Evolutionary conservation across 23 tunicate genomes (phyloP), one percentile per base, ranked within the genome.

Genomic region (Corella eumyota): DNA sequence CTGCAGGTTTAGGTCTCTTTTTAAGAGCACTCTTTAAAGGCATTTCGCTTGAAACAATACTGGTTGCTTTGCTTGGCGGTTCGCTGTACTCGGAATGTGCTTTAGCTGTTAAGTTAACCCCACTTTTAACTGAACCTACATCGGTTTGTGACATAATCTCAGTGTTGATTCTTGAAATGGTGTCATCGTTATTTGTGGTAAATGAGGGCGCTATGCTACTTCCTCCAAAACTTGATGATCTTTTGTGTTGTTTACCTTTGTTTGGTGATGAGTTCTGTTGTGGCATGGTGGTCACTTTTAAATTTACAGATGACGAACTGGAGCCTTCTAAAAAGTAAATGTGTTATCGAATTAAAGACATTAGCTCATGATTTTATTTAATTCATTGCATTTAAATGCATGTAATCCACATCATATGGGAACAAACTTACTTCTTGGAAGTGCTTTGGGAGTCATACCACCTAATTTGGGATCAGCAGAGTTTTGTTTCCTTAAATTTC

Each of bases 11-110:
- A 23, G 71, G 80, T 30, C 11, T 22, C 67, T 76, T 76, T 61
- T 76, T 76, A 29, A 76, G 74, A 20, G 74, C 83, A 36, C 83
- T 67, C 62, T 76, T 76, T 19, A 76, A 68, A n/a, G 83, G 83
- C 46, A 49, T 52, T 22, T 67, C 83, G 31, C 52, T 34, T 11
- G 73, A 66, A 30, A 66, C 74, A 11, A 58, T 51, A 25, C 67
- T 71, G 38, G 32, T 48, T 4, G 58, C 36, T 28, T 71, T 67
- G 47, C 67, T 59, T 19, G 45, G 27, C 15, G 37, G 56, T 21
- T 64, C 56, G 65, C 75, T 69, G 21, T 69, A 64, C 3, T 34
- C 65, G 20, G 29, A 64, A 2, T 32, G 35, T 6, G 61, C 50
- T 27, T 46, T 46, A 23, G 37, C 17, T 54, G 45, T 29, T 21